A percentile compares a stretch with the other conserved stretches of the same genome.
phyloP scores from a whole-genome alignment of 1,140 invertebrate genomes.

The Cotesia vestalis region DNA sequence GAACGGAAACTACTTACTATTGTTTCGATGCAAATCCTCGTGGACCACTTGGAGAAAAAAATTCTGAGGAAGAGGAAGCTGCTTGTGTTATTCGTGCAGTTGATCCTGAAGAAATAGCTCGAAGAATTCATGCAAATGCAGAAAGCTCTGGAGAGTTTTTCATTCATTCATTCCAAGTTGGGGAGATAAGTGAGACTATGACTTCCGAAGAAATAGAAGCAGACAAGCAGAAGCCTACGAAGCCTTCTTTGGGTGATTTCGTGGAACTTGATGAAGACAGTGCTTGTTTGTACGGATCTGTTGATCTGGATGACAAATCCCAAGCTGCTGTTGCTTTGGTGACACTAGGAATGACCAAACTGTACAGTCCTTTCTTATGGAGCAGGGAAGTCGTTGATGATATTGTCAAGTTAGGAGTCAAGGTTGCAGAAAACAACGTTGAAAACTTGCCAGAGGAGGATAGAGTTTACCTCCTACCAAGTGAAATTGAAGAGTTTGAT shows the following conservation, averaged over 20 bases:
- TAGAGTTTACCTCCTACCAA: constrained; percentile 61
- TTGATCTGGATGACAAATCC: constrained; percentile 54
- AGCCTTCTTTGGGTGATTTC: constrained; percentile 52
- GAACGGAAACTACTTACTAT: constrained; percentile 48
- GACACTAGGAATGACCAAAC: constrained; percentile 54
- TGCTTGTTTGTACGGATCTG: constrained; percentile 49
- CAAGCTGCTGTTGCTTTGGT: constrained; percentile 54
- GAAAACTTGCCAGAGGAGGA: constrained; percentile 56
- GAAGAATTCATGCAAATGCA: constrained; percentile 42
- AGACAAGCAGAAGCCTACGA: constrained; percentile 47
- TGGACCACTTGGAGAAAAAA: constrained; percentile 34
- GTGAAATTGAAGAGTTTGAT: constrained; percentile 58
- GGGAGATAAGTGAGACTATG: constrained; percentile 45
- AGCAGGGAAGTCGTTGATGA: constrained; percentile 55
- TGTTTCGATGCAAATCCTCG: constrained; percentile 52
- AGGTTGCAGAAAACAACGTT: constrained; percentile 54
- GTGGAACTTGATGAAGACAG: constrained; percentile 44
- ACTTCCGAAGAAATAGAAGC: constrained; percentile 53
- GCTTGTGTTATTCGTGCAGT: constrained; percentile 50
- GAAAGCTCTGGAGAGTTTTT: constrained; percentile 40
- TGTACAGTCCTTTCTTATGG: constrained; percentile 57
- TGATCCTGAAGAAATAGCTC: constrained; percentile 39
- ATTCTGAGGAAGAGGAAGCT: constrained; percentile 30
- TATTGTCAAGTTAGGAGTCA: constrained; percentile 56
- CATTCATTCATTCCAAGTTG: constrained; percentile 53